Base-by-base conservation (phyloP, 2,888 invertebrate genomes). In the Plebejus argus region DNA sequence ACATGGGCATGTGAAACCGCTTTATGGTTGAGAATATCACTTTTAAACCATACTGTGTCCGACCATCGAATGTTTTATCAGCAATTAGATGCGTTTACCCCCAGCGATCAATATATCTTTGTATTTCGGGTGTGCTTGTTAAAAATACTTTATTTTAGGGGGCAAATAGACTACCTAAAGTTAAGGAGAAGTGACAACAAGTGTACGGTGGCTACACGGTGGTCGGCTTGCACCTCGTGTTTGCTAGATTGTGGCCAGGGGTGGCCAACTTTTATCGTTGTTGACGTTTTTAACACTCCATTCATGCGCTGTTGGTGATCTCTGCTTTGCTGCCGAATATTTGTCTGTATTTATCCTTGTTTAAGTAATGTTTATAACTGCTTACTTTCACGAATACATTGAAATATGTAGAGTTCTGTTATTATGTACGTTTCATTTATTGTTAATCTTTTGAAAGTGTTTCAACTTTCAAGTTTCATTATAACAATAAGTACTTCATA, bases 21-120 rank as follows among this genome's bases (percentile, higher is more conserved):
- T 93, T 93, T 93, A 93, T 92, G 92, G 91, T 87, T 88, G 90
- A 91, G 91, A 93, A 93, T 93, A 93, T 93, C 90, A 91, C 91
- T 92, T 91, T 90, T 89, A 92, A 92, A 91, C 91, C 91, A 90
- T 91, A 88, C 90, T 88, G 87, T 87, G 89, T 89, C 85, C 86
- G 87, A 87, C 84, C 83, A 82, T 86, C 86, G 84, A 86, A 86
- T 91, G 92, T 92, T 93, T 94, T 93, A 91, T 92, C 93, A 92
- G 90, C 92, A 93, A 92, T 94, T 93, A 94, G 93, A 89, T 86
- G 86, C 86, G 87, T 91, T 91, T 92, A 86, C 86, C 87, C 90
- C 90, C 81, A 82, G 81, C 79, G 82, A 87, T 85, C 86, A 87
- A 87, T 86, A 85, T 89, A 88, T 90, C 77, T 76, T 81, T 86